Conservation (phyloP, 2,888 invertebrate genomes). For the Megalurothrips usitatus region DNA sequence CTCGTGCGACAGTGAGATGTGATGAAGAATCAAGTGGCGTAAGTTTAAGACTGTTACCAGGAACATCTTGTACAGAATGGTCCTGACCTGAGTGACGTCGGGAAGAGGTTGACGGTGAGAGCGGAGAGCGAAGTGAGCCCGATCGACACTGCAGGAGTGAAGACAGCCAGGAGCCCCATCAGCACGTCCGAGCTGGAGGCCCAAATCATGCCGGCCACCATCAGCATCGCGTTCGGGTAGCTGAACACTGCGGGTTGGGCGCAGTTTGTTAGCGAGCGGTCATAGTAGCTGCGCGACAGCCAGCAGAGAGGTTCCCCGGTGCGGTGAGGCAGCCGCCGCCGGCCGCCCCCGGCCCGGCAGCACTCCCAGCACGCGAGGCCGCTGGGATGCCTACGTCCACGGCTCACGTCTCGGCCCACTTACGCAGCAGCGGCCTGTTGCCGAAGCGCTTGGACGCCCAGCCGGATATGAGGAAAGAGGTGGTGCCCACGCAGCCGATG, state of each 20-base stretch:
- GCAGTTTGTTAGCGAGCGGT: neutral
- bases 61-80: neutral
- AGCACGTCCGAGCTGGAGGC: neutral
- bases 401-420: neutral
- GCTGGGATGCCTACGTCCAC: neutral
- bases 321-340: neutral
- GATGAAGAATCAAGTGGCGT: too few relatives aligned
- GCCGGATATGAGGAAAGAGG: neutral
- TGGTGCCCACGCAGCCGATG: neutral
- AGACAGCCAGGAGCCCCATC: neutral
- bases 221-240: neutral
- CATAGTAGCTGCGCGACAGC: too few relatives aligned
- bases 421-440: neutral
- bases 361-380: neutral
- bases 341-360: neutral
- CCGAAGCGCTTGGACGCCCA: neutral
- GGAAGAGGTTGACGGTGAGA: neutral
- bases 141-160: neutral
- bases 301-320: neutral
- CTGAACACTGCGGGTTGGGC: neutral
- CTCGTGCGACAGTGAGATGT: neutral
- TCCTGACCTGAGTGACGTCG: neutral
- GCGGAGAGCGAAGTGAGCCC: neutral
- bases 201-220: neutral
- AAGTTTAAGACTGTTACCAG: too few relatives aligned